These are phyloP conservation scores for Hylomyscus alleni DNA, from an alignment of 2,797 vertebrate genomes.

Conservation along the genomic window DNA sequence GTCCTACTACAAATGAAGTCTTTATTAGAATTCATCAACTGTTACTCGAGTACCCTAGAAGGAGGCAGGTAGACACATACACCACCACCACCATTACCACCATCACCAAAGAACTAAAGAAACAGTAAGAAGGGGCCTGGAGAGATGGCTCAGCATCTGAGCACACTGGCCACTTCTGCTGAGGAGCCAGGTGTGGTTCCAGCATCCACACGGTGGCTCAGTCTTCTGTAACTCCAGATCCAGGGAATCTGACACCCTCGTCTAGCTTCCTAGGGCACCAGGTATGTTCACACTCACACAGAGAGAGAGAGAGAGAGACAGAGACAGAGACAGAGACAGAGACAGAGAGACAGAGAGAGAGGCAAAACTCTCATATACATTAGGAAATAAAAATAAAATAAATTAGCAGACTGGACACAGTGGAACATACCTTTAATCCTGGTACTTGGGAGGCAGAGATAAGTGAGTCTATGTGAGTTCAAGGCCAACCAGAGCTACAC, in stretches of 20 bases:
- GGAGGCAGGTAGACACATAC: not conserved
- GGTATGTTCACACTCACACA: not conserved
- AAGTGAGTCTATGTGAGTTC: not conserved
- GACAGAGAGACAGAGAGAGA: too few species aligned
- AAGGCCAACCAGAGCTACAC: not conserved
- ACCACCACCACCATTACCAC: not conserved
- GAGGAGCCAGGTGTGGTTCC: not conserved
- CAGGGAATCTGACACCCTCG: not conserved
- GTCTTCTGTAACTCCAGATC: not conserved
- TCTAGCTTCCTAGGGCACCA: not conserved
- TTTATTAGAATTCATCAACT: conserved; percentile 21
- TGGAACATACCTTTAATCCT: not conserved
- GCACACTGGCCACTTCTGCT: not conserved
- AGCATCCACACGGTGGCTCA: not conserved
- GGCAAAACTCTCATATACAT: too few species aligned
- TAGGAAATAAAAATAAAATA: not conserved
- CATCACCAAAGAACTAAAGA: not conserved
- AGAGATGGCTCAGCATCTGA: not conserved
- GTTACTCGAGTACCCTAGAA: not conserved
- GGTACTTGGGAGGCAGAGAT: not conserved
- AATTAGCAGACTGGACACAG: not conserved
- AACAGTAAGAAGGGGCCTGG: not conserved
- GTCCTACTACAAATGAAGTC: not conserved
- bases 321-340: too few species aligned
- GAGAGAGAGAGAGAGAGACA: too few species aligned